phyloP scores from a whole-genome alignment of 1,140 invertebrate genomes.

The Brachionus manjavacas region DNA sequence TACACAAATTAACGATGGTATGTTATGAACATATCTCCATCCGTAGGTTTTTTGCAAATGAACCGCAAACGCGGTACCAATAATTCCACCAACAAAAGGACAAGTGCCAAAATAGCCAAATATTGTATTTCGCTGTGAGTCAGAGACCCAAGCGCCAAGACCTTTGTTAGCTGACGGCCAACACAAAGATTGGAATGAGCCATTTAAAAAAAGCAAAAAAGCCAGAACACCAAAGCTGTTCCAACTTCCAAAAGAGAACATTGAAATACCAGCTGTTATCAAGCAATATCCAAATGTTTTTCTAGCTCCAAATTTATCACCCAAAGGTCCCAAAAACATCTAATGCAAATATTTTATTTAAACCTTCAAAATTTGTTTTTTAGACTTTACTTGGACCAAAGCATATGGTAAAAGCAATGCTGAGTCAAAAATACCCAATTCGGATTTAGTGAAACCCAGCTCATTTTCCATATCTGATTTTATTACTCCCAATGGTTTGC shows the following conservation, averaged over 20 bases:
- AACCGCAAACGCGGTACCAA: slow-evolving; percentile 59
- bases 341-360: slow-evolving; percentile 43
- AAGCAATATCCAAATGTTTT: slow-evolving; percentile 57
- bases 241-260: slow-evolving; percentile 57
- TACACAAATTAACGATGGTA: slow-evolving; percentile 55
- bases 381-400: slow-evolving; percentile 53
- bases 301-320: slow-evolving; percentile 58
- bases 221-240: slow-evolving; percentile 53
- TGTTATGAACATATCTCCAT: slow-evolving; percentile 58
- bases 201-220: slow-evolving; percentile 58
- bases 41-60: slow-evolving; percentile 57
- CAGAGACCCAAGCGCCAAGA: slow-evolving; percentile 59
- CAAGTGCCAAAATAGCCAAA: slow-evolving; percentile 61
- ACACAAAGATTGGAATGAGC: slow-evolving; percentile 55
- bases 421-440: slow-evolving; percentile 59
- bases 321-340: slow-evolving; percentile 57
- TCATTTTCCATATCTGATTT: slow-evolving; percentile 57
- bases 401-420: slow-evolving; percentile 61
- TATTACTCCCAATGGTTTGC: slow-evolving; percentile 60
- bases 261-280: slow-evolving; percentile 56
- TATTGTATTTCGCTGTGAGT: slow-evolving; percentile 56
- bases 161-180: slow-evolving; percentile 60
- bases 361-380: neutral
- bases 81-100: slow-evolving; percentile 60
- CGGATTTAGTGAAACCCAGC: slow-evolving; percentile 51